phyloP scores from a whole-genome alignment of 2,113 vertebrate genomes.

The Chaetodon trifascialis region DNA sequence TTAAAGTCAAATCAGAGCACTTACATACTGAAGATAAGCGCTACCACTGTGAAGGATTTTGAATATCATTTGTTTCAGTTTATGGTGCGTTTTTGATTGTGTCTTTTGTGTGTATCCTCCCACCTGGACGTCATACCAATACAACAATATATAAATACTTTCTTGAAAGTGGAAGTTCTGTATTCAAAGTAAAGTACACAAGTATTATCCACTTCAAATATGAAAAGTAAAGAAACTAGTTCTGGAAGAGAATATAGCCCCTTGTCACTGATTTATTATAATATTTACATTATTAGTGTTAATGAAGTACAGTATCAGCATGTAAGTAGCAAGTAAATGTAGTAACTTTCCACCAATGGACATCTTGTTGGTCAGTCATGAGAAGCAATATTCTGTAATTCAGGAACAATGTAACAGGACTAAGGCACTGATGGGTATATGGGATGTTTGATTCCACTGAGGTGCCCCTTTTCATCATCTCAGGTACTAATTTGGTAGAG shows the following conservation, averaged over 20 bases:
- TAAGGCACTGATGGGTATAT: not conserved
- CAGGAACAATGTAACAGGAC: not conserved
- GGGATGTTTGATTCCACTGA: not conserved
- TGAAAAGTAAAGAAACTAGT: not conserved
- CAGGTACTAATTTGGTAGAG: not conserved
- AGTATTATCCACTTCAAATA: not conserved
- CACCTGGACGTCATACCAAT: not conserved
- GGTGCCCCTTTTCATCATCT: not conserved
- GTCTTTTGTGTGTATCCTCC: not conserved
- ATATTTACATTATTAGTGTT: too few species aligned
- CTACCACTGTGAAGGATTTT: not conserved
- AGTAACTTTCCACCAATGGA: too few species aligned
- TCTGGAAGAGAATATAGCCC: not conserved
- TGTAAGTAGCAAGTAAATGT: too few species aligned
- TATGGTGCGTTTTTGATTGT: not conserved
- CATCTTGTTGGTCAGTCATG: not conserved
- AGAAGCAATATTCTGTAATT: not conserved
- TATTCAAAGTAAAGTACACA: not conserved
- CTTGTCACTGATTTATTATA: too few species aligned
- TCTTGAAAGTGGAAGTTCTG: not conserved
- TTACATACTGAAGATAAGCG: not conserved
- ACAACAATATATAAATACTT: not conserved
- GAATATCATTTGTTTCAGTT: not conserved
- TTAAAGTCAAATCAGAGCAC: not conserved
- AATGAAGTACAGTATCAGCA: too few species aligned